Base-by-base conservation (phyloP, 2,888 invertebrate genomes). In the Lithophane semibrunnea region DNA sequence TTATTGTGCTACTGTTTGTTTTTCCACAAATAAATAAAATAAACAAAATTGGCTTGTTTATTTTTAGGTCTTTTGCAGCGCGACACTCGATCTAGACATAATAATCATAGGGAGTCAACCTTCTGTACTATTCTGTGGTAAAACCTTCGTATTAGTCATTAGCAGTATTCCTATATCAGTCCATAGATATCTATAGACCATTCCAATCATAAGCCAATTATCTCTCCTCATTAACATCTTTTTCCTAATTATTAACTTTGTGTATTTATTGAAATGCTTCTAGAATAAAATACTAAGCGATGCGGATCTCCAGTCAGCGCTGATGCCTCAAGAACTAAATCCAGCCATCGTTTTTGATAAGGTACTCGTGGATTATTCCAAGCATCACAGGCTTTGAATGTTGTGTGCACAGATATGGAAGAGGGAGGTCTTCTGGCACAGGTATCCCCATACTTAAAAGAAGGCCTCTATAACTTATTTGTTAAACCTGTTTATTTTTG, bases 321-420 rank as follows among this genome's bases (percentile, higher is more conserved):
- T 95, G 67, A 95, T 96, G 92, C 96, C 96, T 0, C 96, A 96
- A 78, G 95, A 96, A 66, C 63, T 96, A 42, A 96, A 96, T 70
- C 94, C 96, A 0, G 92, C 88, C 0, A 95, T 94, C 73, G 87
- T 92, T n/a, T 82, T 94, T 5, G 92, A 90, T 44, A 93, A 94
- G 91, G 94, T 94, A 89, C 63, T 21, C 7, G 3, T 37, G 47
- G 0, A n/a, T 37, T 16, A 60, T 60, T 24, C 16, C 16, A 3
- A 13, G 24, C n/a, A 56, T 0, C n/a, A n/a, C n/a, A n/a, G n/a
- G n/a, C n/a, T n/a, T n/a, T n/a, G n/a, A n/a, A n/a, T n/a, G n/a
- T n/a, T n/a, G n/a, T n/a, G n/a, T n/a, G n/a, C n/a, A n/a, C n/a
- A n/a, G n/a, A n/a, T n/a, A n/a, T n/a, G n/a, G n/a, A n/a, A n/a